phyloP scores from a whole-genome alignment of 2,113 vertebrate species.

The Azemiops feae region DNA sequence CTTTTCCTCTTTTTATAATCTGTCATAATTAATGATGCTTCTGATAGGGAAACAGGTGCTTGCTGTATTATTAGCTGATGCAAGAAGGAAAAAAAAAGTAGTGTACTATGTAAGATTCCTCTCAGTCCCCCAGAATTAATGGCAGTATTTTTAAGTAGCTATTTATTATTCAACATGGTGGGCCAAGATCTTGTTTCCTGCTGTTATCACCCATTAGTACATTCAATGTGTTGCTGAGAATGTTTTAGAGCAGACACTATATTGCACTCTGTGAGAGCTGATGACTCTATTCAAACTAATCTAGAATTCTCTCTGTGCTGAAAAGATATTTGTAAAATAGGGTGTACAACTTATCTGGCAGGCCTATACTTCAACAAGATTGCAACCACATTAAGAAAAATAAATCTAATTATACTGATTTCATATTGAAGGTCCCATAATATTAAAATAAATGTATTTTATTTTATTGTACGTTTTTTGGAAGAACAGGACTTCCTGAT shows the following conservation, averaged over 20 bases:
- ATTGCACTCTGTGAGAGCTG: neutral
- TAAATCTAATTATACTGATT: neutral
- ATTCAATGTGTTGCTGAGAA: neutral
- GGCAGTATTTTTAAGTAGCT: neutral
- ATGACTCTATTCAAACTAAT: neutral
- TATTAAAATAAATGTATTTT: neutral
- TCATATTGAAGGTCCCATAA: neutral
- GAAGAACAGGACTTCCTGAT: neutral
- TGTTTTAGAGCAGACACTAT: neutral
- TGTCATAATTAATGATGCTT: conserved; percentile 15
- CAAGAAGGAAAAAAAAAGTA: neutral
- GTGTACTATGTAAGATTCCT: neutral
- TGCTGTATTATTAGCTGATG: neutral
- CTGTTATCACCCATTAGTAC: neutral
- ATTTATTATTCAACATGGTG: neutral
- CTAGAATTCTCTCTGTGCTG: neutral
- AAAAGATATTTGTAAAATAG: neutral
- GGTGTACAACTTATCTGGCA: neutral
- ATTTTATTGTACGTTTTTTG: neutral
- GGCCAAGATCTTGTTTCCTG: conserved; percentile 7
- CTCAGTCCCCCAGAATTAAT: neutral
- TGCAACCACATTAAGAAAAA: neutral
- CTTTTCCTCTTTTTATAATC: neutral
- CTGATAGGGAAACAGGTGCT: conserved; percentile 15
- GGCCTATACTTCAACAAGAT: neutral